Percentiles rank a stretch among this genome's conserved stretches.
These are phyloP conservation scores for Noturus placidus DNA, from an alignment of 2,113 vertebrate species.

Conservation along the genomic window DNA sequence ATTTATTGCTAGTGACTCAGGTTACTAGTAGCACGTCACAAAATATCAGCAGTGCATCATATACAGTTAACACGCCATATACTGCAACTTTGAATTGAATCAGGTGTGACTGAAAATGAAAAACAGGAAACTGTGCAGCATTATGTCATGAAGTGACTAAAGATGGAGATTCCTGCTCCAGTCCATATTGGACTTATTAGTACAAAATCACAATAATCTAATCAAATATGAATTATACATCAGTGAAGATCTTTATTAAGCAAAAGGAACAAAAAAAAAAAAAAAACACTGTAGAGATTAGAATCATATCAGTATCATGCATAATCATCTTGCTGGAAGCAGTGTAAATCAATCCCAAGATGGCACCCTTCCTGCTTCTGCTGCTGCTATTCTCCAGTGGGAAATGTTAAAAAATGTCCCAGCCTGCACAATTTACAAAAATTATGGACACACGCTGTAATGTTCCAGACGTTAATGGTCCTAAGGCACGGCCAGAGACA, in stretches of 20 bases:
- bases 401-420: neutral
- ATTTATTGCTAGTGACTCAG: neutral
- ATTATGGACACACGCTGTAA: neutral
- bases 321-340: conserved; percentile 4
- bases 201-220: neutral
- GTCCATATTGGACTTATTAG: neutral
- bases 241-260: neutral
- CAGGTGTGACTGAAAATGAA: neutral
- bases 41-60: neutral
- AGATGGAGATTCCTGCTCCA: neutral
- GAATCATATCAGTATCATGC: neutral
- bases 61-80: neutral
- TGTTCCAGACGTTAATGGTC: neutral
- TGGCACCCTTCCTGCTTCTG: neutral
- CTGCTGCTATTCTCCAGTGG: neutral
- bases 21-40: neutral
- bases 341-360: neutral
- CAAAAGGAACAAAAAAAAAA: neutral
- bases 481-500: conserved; percentile 2
- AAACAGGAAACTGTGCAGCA: neutral
- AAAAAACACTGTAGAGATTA: neutral
- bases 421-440: neutral
- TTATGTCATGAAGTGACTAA: neutral
- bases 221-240: neutral
- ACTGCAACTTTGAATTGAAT: neutral